These are phyloP conservation scores for Eriosoma lanigerum DNA, from an alignment of 1,140 invertebrate genomes.

Conservation along the genomic window DNA sequence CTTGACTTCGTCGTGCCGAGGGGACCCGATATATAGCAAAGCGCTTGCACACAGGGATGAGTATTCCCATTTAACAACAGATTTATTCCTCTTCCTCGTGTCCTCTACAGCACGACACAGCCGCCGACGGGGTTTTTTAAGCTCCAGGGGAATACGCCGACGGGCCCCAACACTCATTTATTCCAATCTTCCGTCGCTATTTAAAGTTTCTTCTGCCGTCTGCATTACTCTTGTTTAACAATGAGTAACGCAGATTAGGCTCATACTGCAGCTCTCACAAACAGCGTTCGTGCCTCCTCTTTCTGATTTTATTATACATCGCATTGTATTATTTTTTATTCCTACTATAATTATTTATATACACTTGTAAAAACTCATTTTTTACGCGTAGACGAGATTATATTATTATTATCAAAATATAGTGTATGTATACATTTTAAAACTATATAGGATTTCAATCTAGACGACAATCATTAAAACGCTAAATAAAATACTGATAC, in stretches of 20 bases:
- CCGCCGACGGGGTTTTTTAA: conserved; percentile 17
- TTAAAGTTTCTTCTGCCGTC: conserved; percentile 50
- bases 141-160: conserved; percentile 44
- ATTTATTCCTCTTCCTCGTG: conserved; percentile 30
- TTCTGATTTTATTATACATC: not conserved
- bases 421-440: too few species aligned
- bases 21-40: not conserved
- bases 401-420: too few species aligned
- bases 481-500: too few species aligned
- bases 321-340: too few species aligned
- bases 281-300: not conserved
- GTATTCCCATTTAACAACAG: conserved; percentile 44
- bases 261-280: conserved; percentile 22
- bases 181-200: conserved; percentile 36
- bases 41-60: not conserved
- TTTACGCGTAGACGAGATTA: too few species aligned
- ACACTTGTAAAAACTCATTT: too few species aligned
- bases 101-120: not conserved
- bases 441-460: too few species aligned
- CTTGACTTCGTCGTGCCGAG: conserved; percentile 26
- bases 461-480: too few species aligned
- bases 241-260: conserved; percentile 33
- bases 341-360: too few species aligned
- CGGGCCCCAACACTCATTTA: conserved; percentile 40
- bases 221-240: conserved; percentile 34